Conservation (phyloP, 2,888 invertebrate genomes). For the Polyommatus icarus region DNA sequence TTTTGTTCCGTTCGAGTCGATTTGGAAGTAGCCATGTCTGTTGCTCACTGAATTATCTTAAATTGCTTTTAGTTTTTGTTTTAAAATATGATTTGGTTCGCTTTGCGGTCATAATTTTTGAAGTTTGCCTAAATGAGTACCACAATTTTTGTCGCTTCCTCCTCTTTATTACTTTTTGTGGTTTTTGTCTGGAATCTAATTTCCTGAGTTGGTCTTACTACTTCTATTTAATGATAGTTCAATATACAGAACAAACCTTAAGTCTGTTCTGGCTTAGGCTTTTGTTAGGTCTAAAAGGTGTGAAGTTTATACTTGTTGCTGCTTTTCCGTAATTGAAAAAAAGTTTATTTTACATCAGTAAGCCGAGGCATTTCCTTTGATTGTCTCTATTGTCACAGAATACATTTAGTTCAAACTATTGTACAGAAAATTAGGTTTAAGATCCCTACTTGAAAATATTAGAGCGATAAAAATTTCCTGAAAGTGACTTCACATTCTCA, state of each 20-base stretch:
- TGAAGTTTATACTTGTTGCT: no score
- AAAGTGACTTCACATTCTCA: not conserved
- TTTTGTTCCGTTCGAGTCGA: conserved; percentile 80
- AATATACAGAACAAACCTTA: not conserved
- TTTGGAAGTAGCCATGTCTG: conserved; percentile 78
- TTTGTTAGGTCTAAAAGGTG: not conserved
- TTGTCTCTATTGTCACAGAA: not conserved
- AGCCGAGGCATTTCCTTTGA: not conserved
- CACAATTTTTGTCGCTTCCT: conserved; percentile 16
- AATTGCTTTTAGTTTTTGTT: conserved; percentile 70
- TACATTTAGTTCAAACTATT: no score
- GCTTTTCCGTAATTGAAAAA: not conserved
- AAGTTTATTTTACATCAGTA: not conserved
- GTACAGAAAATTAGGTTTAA: not conserved
- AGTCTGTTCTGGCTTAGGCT: not conserved
- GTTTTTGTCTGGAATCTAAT: not conserved
- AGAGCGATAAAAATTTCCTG: not conserved
- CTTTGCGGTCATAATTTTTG: conserved; percentile 58
- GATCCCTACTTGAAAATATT: conserved; percentile 1
- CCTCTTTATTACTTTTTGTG: conserved; percentile 8
- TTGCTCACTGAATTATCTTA: conserved; percentile 79
- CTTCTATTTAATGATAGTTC: not conserved
- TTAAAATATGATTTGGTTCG: conserved; percentile 57
- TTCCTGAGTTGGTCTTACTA: not conserved
- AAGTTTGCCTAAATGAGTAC: conserved; percentile 39